Evolutionary conservation across 1,140 invertebrate species (phyloP).

Genomic region (Rhopalosiphum padi): DNA sequence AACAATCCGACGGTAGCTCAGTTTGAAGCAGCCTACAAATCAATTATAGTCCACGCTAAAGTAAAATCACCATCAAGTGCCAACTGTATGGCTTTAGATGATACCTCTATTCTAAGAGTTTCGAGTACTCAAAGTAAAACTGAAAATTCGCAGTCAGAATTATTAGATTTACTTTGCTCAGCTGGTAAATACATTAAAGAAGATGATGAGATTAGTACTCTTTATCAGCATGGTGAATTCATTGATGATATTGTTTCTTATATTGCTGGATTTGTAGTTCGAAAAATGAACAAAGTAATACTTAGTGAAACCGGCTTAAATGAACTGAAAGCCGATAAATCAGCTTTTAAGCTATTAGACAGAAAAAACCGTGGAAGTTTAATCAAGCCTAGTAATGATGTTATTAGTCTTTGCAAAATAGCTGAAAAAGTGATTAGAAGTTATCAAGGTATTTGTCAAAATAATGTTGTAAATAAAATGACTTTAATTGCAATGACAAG

Average conservation of each 20-base stretch:
- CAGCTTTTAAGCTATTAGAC: not conserved
- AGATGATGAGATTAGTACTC: not conserved
- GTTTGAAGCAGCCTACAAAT: not conserved
- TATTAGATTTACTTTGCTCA: constrained; percentile 31
- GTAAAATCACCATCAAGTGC: constrained; percentile 30
- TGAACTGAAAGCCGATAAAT: constrained; percentile 18
- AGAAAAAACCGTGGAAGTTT: constrained; percentile 28
- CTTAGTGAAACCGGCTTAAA: constrained; percentile 18
- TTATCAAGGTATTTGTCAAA: constrained; percentile 17
- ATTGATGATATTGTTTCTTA: constrained; percentile 34
- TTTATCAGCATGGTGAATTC: constrained; percentile 29
- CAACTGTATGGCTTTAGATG: constrained; percentile 36
- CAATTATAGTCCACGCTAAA: too few species aligned
- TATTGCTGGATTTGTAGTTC: constrained; percentile 31
- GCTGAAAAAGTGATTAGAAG: constrained; percentile 17
- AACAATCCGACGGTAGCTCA: not conserved
- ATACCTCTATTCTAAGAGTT: constrained; percentile 29
- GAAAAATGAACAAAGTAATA: constrained; percentile 11
- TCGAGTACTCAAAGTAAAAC: not conserved
- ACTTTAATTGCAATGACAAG: constrained; percentile 26
- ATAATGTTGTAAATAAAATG: constrained; percentile 26
- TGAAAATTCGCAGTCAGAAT: not conserved
- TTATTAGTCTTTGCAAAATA: constrained; percentile 16
- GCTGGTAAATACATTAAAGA: constrained; percentile 21
- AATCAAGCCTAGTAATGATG: constrained; percentile 31